Percentiles rank a stretch among this genome's conserved stretches.
Conservation (phyloP, 2,888 invertebrate genomes). For the Mythimna impura region DNA sequence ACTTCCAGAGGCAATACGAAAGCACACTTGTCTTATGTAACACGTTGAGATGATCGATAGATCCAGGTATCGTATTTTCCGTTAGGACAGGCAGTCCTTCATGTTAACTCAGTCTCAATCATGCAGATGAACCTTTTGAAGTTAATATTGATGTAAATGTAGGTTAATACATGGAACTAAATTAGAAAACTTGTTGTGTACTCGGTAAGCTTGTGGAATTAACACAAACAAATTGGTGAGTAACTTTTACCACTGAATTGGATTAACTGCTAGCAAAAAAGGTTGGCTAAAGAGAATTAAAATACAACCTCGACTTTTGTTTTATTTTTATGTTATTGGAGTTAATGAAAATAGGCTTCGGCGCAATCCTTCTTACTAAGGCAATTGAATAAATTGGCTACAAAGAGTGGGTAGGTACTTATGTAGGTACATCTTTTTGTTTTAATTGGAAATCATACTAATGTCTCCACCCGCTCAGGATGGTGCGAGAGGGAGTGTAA, state of each 20-base stretch:
- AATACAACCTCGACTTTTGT: constrained; percentile 9
- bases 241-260: neutral
- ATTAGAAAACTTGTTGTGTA: constrained; percentile 18
- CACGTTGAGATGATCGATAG: neutral
- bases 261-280: constrained; percentile 10
- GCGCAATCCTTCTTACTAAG: too few species aligned
- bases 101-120: constrained; percentile 10
- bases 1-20: neutral
- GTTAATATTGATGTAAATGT: neutral
- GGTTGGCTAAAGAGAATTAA: constrained; percentile 8
- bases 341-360: neutral
- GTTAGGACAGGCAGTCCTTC: neutral
- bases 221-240: constrained; percentile 5
- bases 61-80: neutral
- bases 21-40: neutral
- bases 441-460: too few species aligned
- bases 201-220: constrained; percentile 1
- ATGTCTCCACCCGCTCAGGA: too few species aligned
- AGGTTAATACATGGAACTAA: neutral
- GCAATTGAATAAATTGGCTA: too few species aligned
- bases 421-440: too few species aligned
- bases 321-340: neutral
- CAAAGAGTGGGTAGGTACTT: too few species aligned
- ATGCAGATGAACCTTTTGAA: constrained; percentile 12
- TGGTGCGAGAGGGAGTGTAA: too few species aligned